These are phyloP conservation scores for Myioborus melanocephalus DNA, from an alignment of 2,797 vertebrate genomes.

Conservation along the genomic window DNA sequence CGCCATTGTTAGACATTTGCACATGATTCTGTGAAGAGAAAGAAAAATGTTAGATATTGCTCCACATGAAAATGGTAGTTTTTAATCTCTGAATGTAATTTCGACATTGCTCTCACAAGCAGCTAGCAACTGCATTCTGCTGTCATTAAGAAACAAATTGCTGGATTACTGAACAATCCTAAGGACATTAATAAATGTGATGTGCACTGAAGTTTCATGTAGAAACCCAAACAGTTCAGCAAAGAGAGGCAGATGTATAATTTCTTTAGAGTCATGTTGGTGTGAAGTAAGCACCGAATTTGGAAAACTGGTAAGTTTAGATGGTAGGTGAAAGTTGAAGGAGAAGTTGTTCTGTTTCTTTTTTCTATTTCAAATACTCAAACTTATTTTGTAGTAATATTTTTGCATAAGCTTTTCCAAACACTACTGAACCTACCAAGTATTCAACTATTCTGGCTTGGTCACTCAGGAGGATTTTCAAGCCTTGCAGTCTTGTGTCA, in stretches of 20 bases:
- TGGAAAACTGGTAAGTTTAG: background rate
- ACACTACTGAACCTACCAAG: background rate
- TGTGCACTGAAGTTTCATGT: constrained; percentile 17
- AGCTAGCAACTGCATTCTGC: constrained; percentile 36
- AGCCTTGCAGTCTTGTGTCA: background rate
- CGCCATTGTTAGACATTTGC: constrained; percentile 63
- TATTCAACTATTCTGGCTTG: background rate
- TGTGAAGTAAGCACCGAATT: background rate
- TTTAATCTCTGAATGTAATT: constrained; percentile 75
- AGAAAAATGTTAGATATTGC: constrained; percentile 46
- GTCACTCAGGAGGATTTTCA: background rate
- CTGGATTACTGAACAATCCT: constrained; percentile 57
- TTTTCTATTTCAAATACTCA: background rate
- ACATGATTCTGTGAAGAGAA: constrained; percentile 60
- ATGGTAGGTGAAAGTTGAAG: constrained; percentile 3
- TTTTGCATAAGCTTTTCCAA: background rate
- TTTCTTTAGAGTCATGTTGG: background rate
- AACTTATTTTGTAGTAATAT: background rate
- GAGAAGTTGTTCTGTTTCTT: background rate
- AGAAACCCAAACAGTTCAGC: background rate
- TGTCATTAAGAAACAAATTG: constrained; percentile 52
- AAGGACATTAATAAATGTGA: constrained; percentile 14
- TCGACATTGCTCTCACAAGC: constrained; percentile 42
- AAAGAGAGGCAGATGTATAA: background rate
- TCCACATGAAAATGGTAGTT: constrained; percentile 26